Base-by-base conservation (phyloP, 2,888 invertebrate genomes). In the Dicyrtoma fusca region DNA sequence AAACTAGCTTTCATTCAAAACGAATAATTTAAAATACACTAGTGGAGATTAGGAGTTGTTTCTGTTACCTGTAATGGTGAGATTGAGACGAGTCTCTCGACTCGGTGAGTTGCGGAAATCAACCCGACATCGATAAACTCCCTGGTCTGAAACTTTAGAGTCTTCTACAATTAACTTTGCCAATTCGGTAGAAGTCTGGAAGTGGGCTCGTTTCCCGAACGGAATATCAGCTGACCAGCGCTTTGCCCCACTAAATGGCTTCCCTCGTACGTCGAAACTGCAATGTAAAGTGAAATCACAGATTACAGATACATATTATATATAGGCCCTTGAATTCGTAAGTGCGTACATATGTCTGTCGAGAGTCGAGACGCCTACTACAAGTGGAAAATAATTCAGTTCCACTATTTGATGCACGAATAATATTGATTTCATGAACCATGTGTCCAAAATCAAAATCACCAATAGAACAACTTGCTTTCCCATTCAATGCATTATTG, bases 51-150 rank as follows among this genome's bases (percentile, higher is more conserved):
- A 44, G 4, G 55, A 55, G 21, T 11, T 5, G 13, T 19, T 5
- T 19, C 25, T 17, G 69, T 69, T 68, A 80, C 80, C 80, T 76
- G 71, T 75, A 73, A 80, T 73, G 74, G 77, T 77, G 65, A 80
- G 75, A 73, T 79, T 79, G 55, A 80, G 73, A 62, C 77, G 69
- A 62, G 73, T 74, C 55, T 80, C 79, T 26, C 80, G 77, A 71
- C 77, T 79, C 45, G 79, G 80, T 19, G 80, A 80, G 68, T 79
- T 79, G n/a, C 79, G 73, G 71, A 80, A 81, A 69, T 81, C 81
- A 61, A 81, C 80, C 14, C 80, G 74, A 73, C 80, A 80, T 10
- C 79, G 76, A 61, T 79, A 80, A 19, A 80, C 75, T 53, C 79
- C 79, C 69, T 78, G 77, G 68, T 81, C 81, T 47, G 72, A 72